phyloP scores from a whole-genome alignment of 2,888 invertebrate species.

The Eristalis intricaria region DNA sequence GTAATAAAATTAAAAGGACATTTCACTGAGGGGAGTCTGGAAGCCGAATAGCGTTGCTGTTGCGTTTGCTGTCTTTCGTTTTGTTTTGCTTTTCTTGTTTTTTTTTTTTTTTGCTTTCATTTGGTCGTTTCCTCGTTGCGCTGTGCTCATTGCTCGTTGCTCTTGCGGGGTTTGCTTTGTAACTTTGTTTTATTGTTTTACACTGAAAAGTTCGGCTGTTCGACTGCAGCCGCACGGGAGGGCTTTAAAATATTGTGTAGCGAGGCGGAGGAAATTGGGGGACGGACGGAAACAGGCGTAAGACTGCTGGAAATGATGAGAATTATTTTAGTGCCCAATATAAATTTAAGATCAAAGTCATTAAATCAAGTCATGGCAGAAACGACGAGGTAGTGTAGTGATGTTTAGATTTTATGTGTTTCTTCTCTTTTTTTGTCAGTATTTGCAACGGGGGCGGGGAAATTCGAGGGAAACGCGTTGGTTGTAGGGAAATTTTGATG shows the following conservation, averaged over 20 bases:
- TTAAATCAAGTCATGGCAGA: slow-evolving; percentile 28
- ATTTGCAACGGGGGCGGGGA: neutral
- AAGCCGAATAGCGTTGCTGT: slow-evolving; percentile 37
- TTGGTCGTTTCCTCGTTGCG: neutral
- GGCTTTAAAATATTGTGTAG: slow-evolving; percentile 44
- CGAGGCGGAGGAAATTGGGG: neutral
- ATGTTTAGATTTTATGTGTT: slow-evolving; percentile 22
- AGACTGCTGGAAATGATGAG: slow-evolving; percentile 31
- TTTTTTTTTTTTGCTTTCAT: neutral
- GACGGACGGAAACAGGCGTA: slow-evolving; percentile 4
- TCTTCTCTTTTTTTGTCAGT: neutral
- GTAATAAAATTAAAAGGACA: slow-evolving; percentile 67
- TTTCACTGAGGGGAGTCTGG: slow-evolving; percentile 4
- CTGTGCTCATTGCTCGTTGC: neutral
- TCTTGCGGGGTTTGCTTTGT: neutral
- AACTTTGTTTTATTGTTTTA: slow-evolving; percentile 53
- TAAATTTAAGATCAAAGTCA: slow-evolving; percentile 64
- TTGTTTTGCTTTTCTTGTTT: neutral
- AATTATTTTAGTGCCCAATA: slow-evolving; percentile 58
- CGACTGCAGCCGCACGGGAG: slow-evolving; percentile 4
- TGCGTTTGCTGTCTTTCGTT: neutral
- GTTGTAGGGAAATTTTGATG: slow-evolving; percentile 11
- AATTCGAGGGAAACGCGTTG: neutral
- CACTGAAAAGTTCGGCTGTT: slow-evolving; percentile 46
- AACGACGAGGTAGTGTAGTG: neutral